Evolutionary conservation across 2,113 vertebrate genomes (phyloP).

Genomic region (Vimba vimba): DNA sequence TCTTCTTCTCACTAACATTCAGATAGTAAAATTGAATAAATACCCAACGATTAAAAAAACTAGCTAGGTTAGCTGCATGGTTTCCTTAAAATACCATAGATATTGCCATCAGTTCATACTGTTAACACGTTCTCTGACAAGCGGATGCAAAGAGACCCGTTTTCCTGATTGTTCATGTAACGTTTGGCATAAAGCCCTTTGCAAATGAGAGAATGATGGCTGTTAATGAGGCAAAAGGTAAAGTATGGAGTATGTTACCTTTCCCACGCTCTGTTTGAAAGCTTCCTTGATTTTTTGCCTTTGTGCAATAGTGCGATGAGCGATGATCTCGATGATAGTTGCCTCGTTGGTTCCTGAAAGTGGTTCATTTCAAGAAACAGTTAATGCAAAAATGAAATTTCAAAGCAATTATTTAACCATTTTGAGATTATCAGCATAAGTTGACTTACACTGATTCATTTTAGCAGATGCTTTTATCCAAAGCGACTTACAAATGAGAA

Average conservation of each 20-base stretch:
- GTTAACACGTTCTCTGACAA: too few species aligned
- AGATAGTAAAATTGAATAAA: too few species aligned
- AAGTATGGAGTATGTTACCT: slow-evolving; percentile 74
- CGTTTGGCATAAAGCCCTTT: too few species aligned
- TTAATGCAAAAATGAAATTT: background rate
- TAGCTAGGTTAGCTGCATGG: too few species aligned
- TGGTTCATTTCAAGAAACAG: background rate
- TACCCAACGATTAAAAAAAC: too few species aligned
- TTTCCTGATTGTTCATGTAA: too few species aligned
- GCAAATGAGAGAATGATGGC: background rate
- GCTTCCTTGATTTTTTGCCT: slow-evolving; percentile 88
- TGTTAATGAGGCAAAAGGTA: background rate
- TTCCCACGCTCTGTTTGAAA: slow-evolving; percentile 86
- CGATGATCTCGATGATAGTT: slow-evolving; percentile 76
- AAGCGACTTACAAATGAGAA: too few species aligned
- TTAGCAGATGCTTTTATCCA: too few species aligned
- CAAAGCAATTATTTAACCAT: background rate
- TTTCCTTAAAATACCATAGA: too few species aligned
- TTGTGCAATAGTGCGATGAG: slow-evolving; percentile 82
- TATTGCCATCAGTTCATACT: too few species aligned
- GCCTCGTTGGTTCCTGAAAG: slow-evolving; percentile 88
- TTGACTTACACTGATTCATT: background rate
- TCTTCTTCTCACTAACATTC: too few species aligned
- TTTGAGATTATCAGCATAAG: background rate
- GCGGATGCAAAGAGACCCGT: too few species aligned